Conservation (phyloP, 2,113 vertebrate genomes). For the Pelecanus crispus region DNA sequence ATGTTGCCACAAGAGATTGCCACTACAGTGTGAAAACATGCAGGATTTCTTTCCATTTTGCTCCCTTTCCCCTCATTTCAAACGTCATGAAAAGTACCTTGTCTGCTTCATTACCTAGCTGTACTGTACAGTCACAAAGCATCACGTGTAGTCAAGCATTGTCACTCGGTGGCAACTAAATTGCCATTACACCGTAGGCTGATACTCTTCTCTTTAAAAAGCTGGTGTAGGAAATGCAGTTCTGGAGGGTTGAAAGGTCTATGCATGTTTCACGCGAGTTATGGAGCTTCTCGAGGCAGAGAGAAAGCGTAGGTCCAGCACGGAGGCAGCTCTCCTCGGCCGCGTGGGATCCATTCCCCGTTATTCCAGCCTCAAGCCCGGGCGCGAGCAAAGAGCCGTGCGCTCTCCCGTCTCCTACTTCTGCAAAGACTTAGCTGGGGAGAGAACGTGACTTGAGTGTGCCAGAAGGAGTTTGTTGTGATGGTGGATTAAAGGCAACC, state of each 20-base stretch:
- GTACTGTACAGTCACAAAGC: not conserved
- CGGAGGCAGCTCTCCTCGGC: not conserved
- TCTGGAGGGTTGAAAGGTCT: not conserved
- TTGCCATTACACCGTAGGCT: not conserved
- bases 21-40: not conserved
- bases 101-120: not conserved
- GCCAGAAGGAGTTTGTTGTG: not conserved
- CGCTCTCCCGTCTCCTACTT: rapidly evolving
- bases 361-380: not conserved
- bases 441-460: not conserved
- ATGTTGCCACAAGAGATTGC: slow-evolving; percentile 12
- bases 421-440: not conserved
- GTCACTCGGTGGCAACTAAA: not conserved
- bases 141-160: not conserved
- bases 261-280: rapidly evolving
- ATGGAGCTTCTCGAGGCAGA: not conserved
- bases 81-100: not conserved
- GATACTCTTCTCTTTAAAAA: not conserved
- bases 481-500: not conserved
- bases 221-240: not conserved
- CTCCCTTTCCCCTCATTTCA: not conserved
- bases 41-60: not conserved
- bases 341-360: rapidly evolving
- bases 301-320: not conserved
- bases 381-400: rapidly evolving